Conservation (phyloP, 2,113 vertebrate species). For the Laticauda laticaudata region DNA sequence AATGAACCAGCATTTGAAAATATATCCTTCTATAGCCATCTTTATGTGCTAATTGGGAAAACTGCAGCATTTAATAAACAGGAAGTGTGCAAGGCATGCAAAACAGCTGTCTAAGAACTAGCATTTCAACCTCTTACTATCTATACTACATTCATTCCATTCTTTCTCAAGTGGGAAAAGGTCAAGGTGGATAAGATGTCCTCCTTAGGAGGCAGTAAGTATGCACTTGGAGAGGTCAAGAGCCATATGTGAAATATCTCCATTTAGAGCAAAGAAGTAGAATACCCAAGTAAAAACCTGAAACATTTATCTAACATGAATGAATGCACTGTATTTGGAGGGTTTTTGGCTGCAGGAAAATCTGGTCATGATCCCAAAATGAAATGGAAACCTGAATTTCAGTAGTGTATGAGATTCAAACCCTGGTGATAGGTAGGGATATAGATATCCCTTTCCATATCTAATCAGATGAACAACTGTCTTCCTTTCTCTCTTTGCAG, state of each 20-base stretch:
- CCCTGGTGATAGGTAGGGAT: neutral
- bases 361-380: neutral
- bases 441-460: neutral
- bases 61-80: neutral
- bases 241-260: neutral
- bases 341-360: neutral
- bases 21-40: neutral
- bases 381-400: neutral
- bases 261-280: neutral
- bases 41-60: neutral
- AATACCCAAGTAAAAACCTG: neutral
- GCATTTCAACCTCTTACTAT: neutral
- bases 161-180: neutral
- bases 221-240: neutral
- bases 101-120: neutral
- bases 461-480: neutral
- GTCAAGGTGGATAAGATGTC: neutral
- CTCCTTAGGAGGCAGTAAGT: neutral
- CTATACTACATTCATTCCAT: neutral
- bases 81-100: neutral
- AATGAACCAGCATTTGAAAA: neutral
- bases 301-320: neutral
- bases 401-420: neutral
- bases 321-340: neutral
- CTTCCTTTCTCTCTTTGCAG: conserved; percentile 56